Conservation (phyloP, 2,888 invertebrate species). For the Lumbricus terrestris region DNA sequence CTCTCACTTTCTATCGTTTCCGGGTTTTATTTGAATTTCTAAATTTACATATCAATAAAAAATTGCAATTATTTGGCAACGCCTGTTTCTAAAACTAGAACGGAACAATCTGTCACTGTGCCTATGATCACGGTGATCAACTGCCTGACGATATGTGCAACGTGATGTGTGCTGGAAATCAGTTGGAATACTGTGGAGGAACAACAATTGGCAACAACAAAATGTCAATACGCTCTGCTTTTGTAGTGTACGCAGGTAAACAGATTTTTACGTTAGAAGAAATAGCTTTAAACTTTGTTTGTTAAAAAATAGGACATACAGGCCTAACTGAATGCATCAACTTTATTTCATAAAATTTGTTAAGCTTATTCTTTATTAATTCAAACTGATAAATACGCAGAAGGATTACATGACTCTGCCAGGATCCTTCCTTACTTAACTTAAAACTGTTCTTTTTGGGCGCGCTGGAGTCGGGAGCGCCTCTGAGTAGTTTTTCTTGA, state of each 20-base stretch:
- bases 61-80: background rate
- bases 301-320: background rate
- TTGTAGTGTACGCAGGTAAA: background rate
- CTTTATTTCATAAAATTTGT: background rate
- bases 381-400: too few relatives aligned
- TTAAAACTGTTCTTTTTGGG: too few relatives aligned
- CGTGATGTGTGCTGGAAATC: background rate
- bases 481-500: too few relatives aligned
- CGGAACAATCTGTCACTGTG: background rate
- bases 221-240: background rate
- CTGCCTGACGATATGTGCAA: background rate
- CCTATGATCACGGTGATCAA: background rate
- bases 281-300: background rate
- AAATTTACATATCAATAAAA: background rate
- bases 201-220: background rate
- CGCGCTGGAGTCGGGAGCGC: too few relatives aligned
- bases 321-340: too few relatives aligned
- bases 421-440: too few relatives aligned
- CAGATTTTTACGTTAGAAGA: background rate
- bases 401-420: too few relatives aligned
- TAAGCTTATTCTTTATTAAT: too few relatives aligned
- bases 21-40: background rate
- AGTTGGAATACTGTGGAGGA: background rate
- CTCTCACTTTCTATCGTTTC: too few relatives aligned
- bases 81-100: background rate